Evolutionary conservation across 2,797 vertebrate species (phyloP).

Genomic region (Chaenodraco wilsoni): DNA sequence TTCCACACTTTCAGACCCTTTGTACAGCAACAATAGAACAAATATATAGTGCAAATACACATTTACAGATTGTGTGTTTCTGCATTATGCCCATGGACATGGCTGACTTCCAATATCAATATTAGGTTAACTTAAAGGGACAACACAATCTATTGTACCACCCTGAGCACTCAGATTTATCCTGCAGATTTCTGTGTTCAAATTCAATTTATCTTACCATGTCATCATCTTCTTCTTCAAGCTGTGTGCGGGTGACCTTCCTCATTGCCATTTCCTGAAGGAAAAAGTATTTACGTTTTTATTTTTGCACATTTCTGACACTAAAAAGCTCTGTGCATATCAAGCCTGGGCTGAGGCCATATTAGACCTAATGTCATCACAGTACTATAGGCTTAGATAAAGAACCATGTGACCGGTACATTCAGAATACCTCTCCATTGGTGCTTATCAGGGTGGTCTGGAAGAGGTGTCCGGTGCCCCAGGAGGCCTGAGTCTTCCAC

Average conservation of each 20-base stretch:
- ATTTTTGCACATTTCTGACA: not conserved
- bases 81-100: not conserved
- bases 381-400: not conserved
- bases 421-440: conserved; percentile 86
- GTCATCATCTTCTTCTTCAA: conserved; percentile 89
- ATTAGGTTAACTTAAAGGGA: not conserved
- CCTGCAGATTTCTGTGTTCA: not conserved
- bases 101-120: not conserved
- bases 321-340: not conserved
- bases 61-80: not conserved
- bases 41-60: not conserved
- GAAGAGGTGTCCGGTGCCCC: conserved; percentile 93
- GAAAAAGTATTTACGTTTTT: conserved; percentile 24
- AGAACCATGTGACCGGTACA: not conserved
- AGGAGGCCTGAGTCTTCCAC: conserved; percentile 92
- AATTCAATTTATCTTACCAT: conserved; percentile 66
- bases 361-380: not conserved
- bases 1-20: not conserved
- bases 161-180: not conserved
- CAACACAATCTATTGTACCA: not conserved
- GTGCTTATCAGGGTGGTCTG: conserved; percentile 91
- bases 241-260: conserved; percentile 88
- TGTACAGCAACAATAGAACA: no score
- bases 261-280: conserved; percentile 93
- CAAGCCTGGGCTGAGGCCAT: no score